A percentile compares a stretch with the other conserved stretches of the same genome.
phyloP scores from a whole-genome alignment of 2,797 vertebrate species.

The Thalassophryne amazonica region DNA sequence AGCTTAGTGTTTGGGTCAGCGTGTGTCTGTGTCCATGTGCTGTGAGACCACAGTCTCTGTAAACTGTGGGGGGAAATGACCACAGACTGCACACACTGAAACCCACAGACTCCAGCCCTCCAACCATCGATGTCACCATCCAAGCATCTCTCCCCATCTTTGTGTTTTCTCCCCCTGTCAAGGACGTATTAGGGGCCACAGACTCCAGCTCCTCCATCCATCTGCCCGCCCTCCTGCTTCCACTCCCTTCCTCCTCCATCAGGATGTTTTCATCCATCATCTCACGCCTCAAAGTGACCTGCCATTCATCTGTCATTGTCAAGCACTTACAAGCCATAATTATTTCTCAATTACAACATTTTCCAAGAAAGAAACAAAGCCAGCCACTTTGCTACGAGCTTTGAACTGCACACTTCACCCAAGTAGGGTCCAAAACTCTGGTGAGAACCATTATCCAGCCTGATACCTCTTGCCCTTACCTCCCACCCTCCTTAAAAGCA shows the following conservation, averaged over 20 bases:
- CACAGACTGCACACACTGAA: constrained; percentile 62
- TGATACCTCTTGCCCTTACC: constrained; percentile 41
- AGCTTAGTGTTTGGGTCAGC: constrained; percentile 19
- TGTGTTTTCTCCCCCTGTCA: constrained; percentile 12
- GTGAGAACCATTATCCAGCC: constrained; percentile 37
- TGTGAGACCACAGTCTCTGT: constrained; percentile 45
- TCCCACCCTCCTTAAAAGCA: constrained; percentile 32
- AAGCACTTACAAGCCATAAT: not conserved
- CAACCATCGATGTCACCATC: constrained; percentile 49
- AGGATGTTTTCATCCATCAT: constrained; percentile 25
- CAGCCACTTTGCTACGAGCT: not conserved
- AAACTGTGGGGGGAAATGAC: constrained; percentile 47
- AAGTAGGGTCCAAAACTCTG: constrained; percentile 20
- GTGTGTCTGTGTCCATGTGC: constrained; percentile 24
- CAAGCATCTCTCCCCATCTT: constrained; percentile 11
- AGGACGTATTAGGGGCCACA: constrained; percentile 30
- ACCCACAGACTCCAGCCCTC: constrained; percentile 62
- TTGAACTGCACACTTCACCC: constrained; percentile 1
- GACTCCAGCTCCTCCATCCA: constrained; percentile 28
- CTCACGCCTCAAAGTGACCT: constrained; percentile 26
- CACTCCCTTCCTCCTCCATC: constrained; percentile 26
- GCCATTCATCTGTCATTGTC: constrained; percentile 29
- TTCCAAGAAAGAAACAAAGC: constrained; percentile 15
- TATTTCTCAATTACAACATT: constrained; percentile 25
- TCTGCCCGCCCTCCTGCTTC: not conserved